These are phyloP conservation scores for Chloroceryle amazona DNA, from an alignment of 2,797 vertebrate species.

Conservation along the genomic window DNA sequence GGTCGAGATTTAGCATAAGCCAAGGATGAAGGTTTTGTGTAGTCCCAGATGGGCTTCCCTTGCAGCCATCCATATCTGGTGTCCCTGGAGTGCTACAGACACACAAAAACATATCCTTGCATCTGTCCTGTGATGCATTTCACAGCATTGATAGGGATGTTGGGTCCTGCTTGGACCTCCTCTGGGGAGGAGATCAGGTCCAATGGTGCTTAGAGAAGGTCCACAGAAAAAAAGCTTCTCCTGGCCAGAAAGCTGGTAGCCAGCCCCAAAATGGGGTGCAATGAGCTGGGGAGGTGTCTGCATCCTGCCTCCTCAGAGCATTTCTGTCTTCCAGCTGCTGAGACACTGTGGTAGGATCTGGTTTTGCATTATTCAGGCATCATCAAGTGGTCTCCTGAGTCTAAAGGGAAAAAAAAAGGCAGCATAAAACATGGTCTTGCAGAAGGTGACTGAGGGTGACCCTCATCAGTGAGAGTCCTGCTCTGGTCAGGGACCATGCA, in stretches of 20 bases:
- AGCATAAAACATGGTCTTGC: accelerated
- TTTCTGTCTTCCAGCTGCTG: not conserved
- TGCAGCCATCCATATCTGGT: not conserved
- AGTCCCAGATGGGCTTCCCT: not conserved
- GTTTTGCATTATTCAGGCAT: not conserved
- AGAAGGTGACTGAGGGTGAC: not conserved
- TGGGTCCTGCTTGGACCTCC: not conserved
- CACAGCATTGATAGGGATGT: no score
- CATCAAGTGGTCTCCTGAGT: not conserved
- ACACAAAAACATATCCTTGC: not conserved
- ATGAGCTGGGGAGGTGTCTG: not conserved
- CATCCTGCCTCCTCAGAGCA: no score
- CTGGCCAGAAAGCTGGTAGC: not conserved
- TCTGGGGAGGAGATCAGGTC: not conserved
- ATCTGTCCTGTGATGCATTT: not conserved
- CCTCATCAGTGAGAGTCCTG: not conserved
- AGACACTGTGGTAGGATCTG: not conserved
- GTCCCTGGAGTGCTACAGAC: no score
- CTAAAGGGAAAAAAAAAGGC: not conserved
- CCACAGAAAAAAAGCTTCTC: not conserved
- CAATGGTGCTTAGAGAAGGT: not conserved
- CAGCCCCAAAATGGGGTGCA: not conserved
- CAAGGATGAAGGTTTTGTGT: not conserved
- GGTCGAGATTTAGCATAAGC: not conserved
- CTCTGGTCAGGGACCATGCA: not conserved